phyloP scores from a whole-genome alignment of 1,140 invertebrate genomes.

The Helicorthomorpha holstii region DNA sequence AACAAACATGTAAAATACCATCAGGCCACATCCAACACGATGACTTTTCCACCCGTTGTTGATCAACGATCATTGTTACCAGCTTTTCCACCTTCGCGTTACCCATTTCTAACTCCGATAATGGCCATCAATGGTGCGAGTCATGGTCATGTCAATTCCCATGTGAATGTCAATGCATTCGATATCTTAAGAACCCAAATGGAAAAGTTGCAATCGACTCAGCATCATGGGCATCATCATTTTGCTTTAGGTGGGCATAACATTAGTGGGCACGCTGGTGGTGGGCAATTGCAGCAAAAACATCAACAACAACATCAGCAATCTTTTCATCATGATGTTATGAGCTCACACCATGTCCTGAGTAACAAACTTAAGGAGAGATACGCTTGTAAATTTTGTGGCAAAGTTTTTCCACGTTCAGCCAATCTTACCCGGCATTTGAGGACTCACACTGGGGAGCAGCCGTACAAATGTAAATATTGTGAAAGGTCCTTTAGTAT shows the following conservation, averaged over 20 bases:
- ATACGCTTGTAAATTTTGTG: constrained; percentile 93
- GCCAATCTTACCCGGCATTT: constrained; percentile 92
- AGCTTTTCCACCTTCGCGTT: constrained; percentile 37
- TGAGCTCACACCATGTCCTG: too few species aligned
- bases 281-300: too few species aligned
- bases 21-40: too few species aligned
- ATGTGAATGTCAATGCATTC: too few species aligned
- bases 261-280: too few species aligned
- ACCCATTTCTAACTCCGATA: constrained; percentile 47
- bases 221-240: too few species aligned
- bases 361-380: constrained; percentile 67
- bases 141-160: too few species aligned
- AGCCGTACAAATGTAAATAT: constrained; percentile 94
- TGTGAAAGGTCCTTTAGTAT: constrained; percentile 97
- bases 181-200: constrained; percentile 5
- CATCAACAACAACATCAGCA: too few species aligned
- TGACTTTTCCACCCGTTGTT: constrained; percentile 27
- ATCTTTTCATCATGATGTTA: constrained; percentile 24
- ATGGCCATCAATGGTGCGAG: constrained; percentile 11
- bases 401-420: constrained; percentile 90
- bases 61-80: constrained; percentile 26
- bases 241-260: too few species aligned
- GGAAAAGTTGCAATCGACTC: too few species aligned
- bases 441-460: constrained; percentile 91
- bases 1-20: constrained; percentile 21